Conservation (phyloP, 1,140 invertebrate species). For the Drosophila kohkoa region DNA sequence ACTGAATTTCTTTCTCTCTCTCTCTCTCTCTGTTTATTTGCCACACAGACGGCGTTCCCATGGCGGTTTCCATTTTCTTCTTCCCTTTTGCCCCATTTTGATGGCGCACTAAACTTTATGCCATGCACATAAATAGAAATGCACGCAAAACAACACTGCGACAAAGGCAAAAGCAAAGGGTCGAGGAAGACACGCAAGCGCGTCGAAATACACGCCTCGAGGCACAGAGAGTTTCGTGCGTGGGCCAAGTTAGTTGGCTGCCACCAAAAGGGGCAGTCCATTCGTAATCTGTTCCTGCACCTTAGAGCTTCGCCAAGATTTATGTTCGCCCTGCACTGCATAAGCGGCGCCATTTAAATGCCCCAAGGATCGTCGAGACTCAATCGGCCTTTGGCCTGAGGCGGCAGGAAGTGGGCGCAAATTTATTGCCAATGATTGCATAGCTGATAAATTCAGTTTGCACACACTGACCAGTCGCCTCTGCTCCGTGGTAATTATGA, state of each 20-base stretch:
- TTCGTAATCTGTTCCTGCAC: constrained; percentile 67
- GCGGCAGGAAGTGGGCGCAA: constrained; percentile 47
- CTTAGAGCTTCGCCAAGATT: constrained; percentile 63
- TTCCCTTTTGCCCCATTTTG: constrained; percentile 40
- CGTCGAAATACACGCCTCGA: constrained; percentile 18
- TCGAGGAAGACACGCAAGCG: constrained; percentile 38
- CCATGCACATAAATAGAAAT: constrained; percentile 76
- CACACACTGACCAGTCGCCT: constrained; percentile 16
- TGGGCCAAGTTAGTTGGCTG: constrained; percentile 22
- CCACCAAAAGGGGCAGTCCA: constrained; percentile 23
- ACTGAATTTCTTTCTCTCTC: constrained; percentile 9
- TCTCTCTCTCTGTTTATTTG: constrained; percentile 42
- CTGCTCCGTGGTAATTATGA: constrained; percentile 63
- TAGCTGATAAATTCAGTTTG: constrained; percentile 70
- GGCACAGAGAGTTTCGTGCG: constrained; percentile 23
- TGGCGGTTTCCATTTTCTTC: constrained; percentile 6
- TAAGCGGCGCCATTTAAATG: constrained; percentile 73
- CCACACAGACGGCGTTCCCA: constrained; percentile 16
- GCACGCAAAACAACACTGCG: constrained; percentile 62
- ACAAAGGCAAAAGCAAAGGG: constrained; percentile 48
- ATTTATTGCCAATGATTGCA: constrained; percentile 75
- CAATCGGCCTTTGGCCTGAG: constrained; percentile 48
- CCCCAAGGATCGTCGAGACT: constrained; percentile 25
- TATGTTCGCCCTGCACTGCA: constrained; percentile 75
- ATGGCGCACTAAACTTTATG: constrained; percentile 78